Base-by-base conservation (phyloP, 2,888 invertebrate species). In the Plagiodera versicolora region DNA sequence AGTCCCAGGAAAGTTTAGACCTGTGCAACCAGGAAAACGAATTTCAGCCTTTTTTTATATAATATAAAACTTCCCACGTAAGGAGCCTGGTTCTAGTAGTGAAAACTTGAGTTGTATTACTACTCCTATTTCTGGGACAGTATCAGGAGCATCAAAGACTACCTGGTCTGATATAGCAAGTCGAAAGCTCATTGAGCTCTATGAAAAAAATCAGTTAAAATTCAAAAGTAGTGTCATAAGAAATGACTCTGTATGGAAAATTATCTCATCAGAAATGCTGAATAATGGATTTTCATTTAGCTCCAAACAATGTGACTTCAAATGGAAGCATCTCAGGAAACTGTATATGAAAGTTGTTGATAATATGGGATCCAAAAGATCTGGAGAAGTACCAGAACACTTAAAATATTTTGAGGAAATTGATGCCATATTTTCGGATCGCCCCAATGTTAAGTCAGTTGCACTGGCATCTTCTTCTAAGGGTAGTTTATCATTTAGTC, bases 361-460 rank as follows among this genome's bases (percentile, higher is more conserved):
- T 20, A 49, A 49, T 49, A 50, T 50, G 50, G 50, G 14, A n/a
- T 50, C 50, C 28, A 50, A 50, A 50, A 6, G 50, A 50, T 24
- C 30, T 28, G 50, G 50, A 50, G 50, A 50, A 28, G 20, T 14
- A 50, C 30, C 28, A n/a, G 24, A 50, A 50, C 50, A 50, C 28
- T 50, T 50, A 20, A 50, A 50, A 9, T 18, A 16, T 46, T 46
- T 19, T 46, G 17, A 46, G n/a, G 46, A 46, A 46, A 46, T 46
- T 14, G 46, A 46, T 46, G 46, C 48, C 48, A 48, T 48, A 19
- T 48, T 48, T 9, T 48, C 19, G 19, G 48, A 48, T 48, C 19
- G 48, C 48, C 48, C 48, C 48, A 48, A 48, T 48, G 48, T 48
- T 19, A 48, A 48, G 19, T 19, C 48, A 17, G 48, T 48, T 48